These are phyloP conservation scores for Natator depressus DNA, from an alignment of 2,113 vertebrate genomes.

Conservation along the genomic window DNA sequence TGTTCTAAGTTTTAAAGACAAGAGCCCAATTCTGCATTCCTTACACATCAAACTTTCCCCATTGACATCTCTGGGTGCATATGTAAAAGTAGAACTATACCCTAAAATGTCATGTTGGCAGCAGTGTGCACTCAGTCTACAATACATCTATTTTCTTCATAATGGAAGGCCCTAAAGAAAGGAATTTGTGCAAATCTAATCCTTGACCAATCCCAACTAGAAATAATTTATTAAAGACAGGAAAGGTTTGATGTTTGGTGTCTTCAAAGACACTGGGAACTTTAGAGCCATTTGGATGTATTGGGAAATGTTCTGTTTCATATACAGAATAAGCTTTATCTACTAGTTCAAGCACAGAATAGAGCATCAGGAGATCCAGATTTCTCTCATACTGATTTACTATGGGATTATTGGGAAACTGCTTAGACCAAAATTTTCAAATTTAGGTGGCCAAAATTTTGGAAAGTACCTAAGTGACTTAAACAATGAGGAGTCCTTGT, in stretches of 20 bases:
- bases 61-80: not conserved
- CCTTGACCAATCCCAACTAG: not conserved
- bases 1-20: not conserved
- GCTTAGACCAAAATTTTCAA: not conserved
- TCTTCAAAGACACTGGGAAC: not conserved
- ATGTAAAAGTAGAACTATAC: not conserved
- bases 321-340: not conserved
- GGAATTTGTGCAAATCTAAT: not conserved
- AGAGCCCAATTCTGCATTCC: not conserved
- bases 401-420: not conserved
- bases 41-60: not conserved
- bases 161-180: not conserved
- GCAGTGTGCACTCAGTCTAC: not conserved
- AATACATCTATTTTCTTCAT: not conserved
- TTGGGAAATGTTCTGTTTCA: not conserved
- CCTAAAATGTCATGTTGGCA: not conserved
- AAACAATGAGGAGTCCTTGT: too few relatives aligned
- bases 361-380: not conserved
- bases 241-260: not conserved
- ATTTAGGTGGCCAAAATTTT: not conserved
- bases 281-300: not conserved
- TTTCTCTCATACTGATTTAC: not conserved
- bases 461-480: not conserved
- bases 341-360: not conserved
- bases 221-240: not conserved